Evolutionary conservation across 23 tunicate genomes (phyloP).

Genomic region (Halocynthia aurantium): DNA sequence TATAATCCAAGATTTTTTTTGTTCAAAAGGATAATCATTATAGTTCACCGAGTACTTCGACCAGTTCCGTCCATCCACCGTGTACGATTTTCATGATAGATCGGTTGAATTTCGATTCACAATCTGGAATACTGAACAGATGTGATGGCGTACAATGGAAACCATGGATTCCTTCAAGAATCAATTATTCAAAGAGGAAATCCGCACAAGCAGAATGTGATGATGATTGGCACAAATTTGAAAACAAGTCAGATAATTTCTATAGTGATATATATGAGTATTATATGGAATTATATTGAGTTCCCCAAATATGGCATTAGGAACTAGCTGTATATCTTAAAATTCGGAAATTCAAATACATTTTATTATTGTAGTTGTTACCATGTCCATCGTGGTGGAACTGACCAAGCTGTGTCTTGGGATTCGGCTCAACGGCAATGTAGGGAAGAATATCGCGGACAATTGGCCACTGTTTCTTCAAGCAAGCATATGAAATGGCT

Average conservation of each 20-base stretch:
- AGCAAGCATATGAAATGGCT: slow-evolving; percentile 67
- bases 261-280: neutral
- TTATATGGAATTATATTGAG: neutral
- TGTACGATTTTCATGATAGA: slow-evolving; percentile 35
- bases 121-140: slow-evolving; percentile 11
- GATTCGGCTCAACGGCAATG: slow-evolving; percentile 66
- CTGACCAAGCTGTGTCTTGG: slow-evolving; percentile 36
- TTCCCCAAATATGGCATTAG: neutral
- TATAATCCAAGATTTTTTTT: no score
- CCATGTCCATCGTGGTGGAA: slow-evolving; percentile 17
- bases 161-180: slow-evolving; percentile 25
- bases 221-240: slow-evolving; percentile 42
- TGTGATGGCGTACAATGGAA: slow-evolving; percentile 84
- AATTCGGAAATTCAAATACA: neutral
- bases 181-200: no score
- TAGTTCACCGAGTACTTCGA: no score
- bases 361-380: slow-evolving; percentile 49
- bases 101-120: slow-evolving; percentile 29
- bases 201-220: slow-evolving; percentile 21
- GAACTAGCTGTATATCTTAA: neutral
- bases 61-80: neutral
- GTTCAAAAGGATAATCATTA: no score
- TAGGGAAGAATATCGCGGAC: slow-evolving; percentile 50
- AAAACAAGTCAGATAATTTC: slow-evolving; percentile 29
- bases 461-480: slow-evolving; percentile 42